Conservation (phyloP, 2,888 invertebrate genomes). For the Lordiphosa fenestrarum region DNA sequence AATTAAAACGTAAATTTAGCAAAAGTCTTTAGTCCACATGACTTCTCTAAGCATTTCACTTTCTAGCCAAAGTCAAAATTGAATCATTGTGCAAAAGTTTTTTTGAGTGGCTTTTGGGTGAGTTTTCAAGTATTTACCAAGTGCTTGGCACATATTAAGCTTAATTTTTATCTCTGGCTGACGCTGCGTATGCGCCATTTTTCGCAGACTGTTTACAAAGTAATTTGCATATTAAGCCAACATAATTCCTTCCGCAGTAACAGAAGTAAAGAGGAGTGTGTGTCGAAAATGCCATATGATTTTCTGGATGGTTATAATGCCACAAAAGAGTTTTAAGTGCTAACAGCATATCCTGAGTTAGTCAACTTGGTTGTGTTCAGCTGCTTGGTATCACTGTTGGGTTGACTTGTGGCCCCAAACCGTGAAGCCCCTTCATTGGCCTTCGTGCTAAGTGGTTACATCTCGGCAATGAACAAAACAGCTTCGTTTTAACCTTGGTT, state of each 20-base stretch:
- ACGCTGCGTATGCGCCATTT: slow-evolving; percentile 62
- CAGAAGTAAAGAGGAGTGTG: background rate
- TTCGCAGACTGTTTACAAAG: slow-evolving; percentile 49
- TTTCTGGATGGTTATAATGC: slow-evolving; percentile 4
- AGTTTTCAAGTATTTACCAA: slow-evolving; percentile 63
- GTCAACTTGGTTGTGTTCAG: too few species aligned
- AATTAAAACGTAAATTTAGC: slow-evolving; percentile 22
- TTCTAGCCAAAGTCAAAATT: slow-evolving; percentile 45
- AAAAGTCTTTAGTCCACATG: slow-evolving; percentile 24
- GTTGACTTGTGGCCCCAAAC: too few species aligned
- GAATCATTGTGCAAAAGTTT: slow-evolving; percentile 49
- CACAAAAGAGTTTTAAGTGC: background rate
- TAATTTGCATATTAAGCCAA: slow-evolving; percentile 42
- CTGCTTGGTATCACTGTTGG: too few species aligned
- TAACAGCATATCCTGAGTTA: too few species aligned
- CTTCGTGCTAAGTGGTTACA: too few species aligned
- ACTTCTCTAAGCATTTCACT: slow-evolving; percentile 4
- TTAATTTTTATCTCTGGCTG: slow-evolving; percentile 47
- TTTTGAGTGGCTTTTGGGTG: slow-evolving; percentile 43
- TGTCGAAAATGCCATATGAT: slow-evolving; percentile 14
- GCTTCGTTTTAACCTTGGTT: too few species aligned
- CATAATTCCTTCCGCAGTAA: slow-evolving; percentile 10
- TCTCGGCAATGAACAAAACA: too few species aligned
- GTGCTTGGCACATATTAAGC: slow-evolving; percentile 53
- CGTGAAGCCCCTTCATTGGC: too few species aligned